Base-by-base conservation (phyloP, 2,888 invertebrate genomes). In the Caenorhabditis sp. region DNA sequence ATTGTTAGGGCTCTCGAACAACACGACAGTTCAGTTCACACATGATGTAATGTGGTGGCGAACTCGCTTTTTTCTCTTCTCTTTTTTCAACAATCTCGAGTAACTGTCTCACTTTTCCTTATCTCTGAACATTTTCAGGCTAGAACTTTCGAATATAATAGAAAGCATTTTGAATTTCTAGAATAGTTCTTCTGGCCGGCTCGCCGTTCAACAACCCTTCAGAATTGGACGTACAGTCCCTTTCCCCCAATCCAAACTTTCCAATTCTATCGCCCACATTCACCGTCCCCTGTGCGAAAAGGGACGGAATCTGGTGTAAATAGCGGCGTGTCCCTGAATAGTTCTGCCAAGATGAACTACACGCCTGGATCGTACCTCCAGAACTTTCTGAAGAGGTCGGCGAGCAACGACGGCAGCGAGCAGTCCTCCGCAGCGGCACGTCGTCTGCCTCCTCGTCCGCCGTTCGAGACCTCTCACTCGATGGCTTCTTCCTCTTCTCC, bases 281-380 rank as follows among this genome's bases (percentile, higher is more conserved):
- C 41, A 26, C 27, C 32, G 59, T 70, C 59, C 53, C 59, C 50
- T 50, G 41, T 24, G 7, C 43, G 20, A 22, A 59, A 58, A 58
- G 68, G 58, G 68, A 68, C 68, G 56, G 35, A 50, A 58, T 58
- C 46, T 59, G 56, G 68, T 68, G 68, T 68, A 59, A 68, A 58
- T 26, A 58, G 30, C 30, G 59, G 70, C 70, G 70, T 70, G 70
- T 43, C 15, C 45, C 26, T 53, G 70, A 70, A 70, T 70, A 70
- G 70, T 75, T 61, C 65, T 48, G 59, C 52, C 52, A 68, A 68
- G 30, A 76, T 76, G 76, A 76, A 70, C 76, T 76, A 76, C 70
- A 53, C 70, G 63, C 58, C 76, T 35, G 76, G 76, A 65, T 65
- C 76, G 41, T 71, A 65, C 65, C 58, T 76, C 58, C 70, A 76